Evolutionary conservation across 2,888 invertebrate genomes (phyloP).

Genomic region (Phaedon cochleariae): DNA sequence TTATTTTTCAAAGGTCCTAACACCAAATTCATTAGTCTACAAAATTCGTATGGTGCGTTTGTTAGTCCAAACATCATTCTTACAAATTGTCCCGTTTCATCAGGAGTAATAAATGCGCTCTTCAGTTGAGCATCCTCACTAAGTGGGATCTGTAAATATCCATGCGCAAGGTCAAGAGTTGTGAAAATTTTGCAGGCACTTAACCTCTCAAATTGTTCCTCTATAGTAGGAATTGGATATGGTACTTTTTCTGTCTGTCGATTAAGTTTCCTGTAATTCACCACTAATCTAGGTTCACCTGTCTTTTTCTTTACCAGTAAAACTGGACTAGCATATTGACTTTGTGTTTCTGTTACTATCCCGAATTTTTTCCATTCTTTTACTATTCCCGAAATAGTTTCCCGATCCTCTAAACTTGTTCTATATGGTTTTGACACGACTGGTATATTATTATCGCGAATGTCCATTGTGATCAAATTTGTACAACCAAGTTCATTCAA

Average conservation of each 20-base stretch:
- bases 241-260: not conserved
- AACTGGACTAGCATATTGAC: conserved; percentile 11
- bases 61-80: conserved; percentile 34
- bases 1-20: conserved; percentile 24
- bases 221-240: conserved; percentile 16
- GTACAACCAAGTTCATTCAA: not conserved
- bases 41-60: too few species aligned
- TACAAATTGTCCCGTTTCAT: conserved; percentile 22
- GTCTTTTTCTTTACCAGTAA: conserved; percentile 11
- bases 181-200: conserved; percentile 10
- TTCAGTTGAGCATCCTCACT: too few species aligned
- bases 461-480: not conserved
- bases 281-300: conserved; percentile 12
- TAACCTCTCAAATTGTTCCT: conserved; percentile 12
- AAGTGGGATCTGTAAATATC: not conserved
- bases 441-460: not conserved
- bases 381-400: not conserved
- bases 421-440: not conserved
- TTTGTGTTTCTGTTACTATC: not conserved
- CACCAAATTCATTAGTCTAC: conserved; percentile 24
- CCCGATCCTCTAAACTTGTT: not conserved
- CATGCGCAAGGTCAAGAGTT: conserved; percentile 2
- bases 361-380: not conserved
- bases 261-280: conserved; percentile 14
- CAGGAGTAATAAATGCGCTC: not conserved